Base-by-base conservation (phyloP, 1,140 invertebrate species). In the Pinna nobilis region DNA sequence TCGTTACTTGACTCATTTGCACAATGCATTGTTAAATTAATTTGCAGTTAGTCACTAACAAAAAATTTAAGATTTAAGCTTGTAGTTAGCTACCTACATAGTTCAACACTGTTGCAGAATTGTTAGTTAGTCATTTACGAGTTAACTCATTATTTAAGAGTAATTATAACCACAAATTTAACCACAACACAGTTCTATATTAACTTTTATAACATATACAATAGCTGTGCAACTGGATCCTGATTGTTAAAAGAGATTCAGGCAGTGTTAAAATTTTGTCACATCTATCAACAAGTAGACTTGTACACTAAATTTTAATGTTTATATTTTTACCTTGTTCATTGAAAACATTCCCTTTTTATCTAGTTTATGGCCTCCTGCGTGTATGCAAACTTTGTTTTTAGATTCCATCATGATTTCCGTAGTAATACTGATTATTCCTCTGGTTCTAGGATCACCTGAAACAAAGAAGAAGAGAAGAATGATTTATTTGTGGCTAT, bases 391-490 rank as follows among this genome's bases (percentile, higher is more conserved):
- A 3, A 76, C 80, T 39, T 77, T 79, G 37, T 78, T 68, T 23
- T 60, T 57, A 0, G 72, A 69, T n/a, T 69, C 69, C 33, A 41
- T 51, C 15, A 82, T 59, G 9, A 79, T 32, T 35, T 82, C 80
- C 32, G 77, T 68, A 18, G 80, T 79, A 15, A 82, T 72, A n/a
- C 59, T 74, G 39, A 82, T 70, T 9, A 70, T 51, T n/a, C 80
- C 80, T 18, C 80, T 65, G 20, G 77, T 41, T 63, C 75, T 77
- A n/a, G 80, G 68, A 55, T 78, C 76, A 25, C 76, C 79, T 81
- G 61, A 13, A 49, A 63, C 2, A 35, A 60, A 23, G 35, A 57
- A 51, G 11, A 30, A 9, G 5, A 39, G 13, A 39, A 4, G 63
- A 53, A n/a, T n/a, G n/a, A n/a, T n/a, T n/a, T n/a, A n/a, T n/a